Base-by-base conservation (phyloP, 2,888 invertebrate species). In the Gymnocheta viridis region DNA sequence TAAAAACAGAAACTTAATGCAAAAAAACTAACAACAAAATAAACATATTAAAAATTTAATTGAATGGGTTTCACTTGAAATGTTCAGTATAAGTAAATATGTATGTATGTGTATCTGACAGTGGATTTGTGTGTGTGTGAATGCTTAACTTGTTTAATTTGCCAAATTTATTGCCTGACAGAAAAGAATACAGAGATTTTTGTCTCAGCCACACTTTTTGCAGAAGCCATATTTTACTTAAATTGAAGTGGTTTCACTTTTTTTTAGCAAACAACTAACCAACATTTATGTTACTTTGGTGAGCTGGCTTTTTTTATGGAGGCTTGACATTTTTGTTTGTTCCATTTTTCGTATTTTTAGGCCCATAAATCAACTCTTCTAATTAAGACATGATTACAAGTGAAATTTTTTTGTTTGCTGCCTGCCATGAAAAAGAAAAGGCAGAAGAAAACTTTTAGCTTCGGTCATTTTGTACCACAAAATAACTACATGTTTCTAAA, bases 341-440 rank as follows among this genome's bases (percentile, higher is more conserved):
- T 32, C 19, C 17, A 44, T 47, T 74, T 62, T 44, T 60, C 4
- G 32, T 14, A 22, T 44, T 47, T 62, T 78, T 44, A 54, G 60
- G 62, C 44, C 44, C 74, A 81, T 81, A 81, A 81, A 81, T 81
- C 81, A 69, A 44, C 67, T 74, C 35, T 44, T 62, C 54, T 81
- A 74, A 81, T 81, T 74, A 74, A 81, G 81, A 74, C 81, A 81
- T 81, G 67, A 62, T 81, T 81, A 81, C 74, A 69, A 69, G 67
- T 51, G 41, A 67, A 51, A 62, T 41, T 74, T 69, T 58, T 51
- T 74, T 69, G 27, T 51, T 81, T 74, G 41, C 60, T 74, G 66
- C 24, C 38, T 51, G 32, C 1, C 49, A 49, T 17, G 22, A 69
- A 35, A 69, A 27, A 81, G 69, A 49, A 69, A 41, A 38, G 10